A percentile compares a stretch with the other conserved stretches of the same genome.
Conservation (phyloP, 2,888 invertebrate species). For the Cordilura impudica region DNA sequence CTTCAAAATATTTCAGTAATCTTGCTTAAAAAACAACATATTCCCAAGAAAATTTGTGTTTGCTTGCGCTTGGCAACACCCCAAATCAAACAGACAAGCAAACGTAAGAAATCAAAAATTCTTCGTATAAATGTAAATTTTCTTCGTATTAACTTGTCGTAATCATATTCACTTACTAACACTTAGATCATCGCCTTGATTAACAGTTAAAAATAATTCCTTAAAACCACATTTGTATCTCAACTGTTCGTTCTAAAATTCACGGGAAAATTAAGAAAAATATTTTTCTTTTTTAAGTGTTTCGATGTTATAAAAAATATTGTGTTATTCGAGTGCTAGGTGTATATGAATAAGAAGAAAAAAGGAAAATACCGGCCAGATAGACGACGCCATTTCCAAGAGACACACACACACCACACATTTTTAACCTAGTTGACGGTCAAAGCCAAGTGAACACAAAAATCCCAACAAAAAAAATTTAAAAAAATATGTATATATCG, state of each 20-base stretch:
- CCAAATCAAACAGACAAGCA: background rate
- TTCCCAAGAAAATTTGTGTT: background rate
- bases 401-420: conserved; percentile 11
- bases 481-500: no score
- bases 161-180: background rate
- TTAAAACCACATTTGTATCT: no score
- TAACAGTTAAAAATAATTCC: no score
- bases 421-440: conserved; percentile 59
- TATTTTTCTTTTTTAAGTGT: no score
- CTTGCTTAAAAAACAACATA: background rate
- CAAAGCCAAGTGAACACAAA: conserved; percentile 59
- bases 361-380: conserved; percentile 33
- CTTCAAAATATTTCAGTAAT: background rate
- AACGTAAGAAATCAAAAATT: conserved; percentile 15
- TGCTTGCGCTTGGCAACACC: conserved; percentile 7
- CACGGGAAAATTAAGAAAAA: no score
- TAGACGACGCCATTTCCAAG: conserved; percentile 45
- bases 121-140: background rate
- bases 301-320: no score
- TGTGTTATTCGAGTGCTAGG: no score
- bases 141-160: conserved; percentile 32
- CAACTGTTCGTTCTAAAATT: no score
- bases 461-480: background rate
- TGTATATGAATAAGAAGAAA: background rate
- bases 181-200: background rate